Base-by-base conservation (phyloP, 2,888 invertebrate species). In the Erpobdella octoculata region DNA sequence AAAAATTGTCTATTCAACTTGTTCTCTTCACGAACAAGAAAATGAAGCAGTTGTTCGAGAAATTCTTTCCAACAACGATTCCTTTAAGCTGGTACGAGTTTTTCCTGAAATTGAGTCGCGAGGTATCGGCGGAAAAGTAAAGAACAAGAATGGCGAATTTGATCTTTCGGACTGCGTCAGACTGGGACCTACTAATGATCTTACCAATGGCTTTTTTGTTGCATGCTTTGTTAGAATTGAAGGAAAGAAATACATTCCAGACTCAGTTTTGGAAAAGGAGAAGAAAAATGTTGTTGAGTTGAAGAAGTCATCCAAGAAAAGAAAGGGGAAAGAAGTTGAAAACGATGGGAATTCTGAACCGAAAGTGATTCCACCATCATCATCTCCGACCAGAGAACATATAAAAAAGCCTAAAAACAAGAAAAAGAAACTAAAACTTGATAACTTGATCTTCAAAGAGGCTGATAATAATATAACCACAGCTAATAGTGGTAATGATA, bases 131-230 rank as follows among this genome's bases (percentile, higher is more conserved):
- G 6, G 12, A 28, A 31, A 8, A 5, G n/a, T 41, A 15, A 41
- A n/a, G 12, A 35, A 62, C 33, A 35, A 38, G n/a, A 21, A 38
- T 31, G 58, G 65, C 37, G 37, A 36, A 21, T n/a, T 5, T 69
- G 69, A 36, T 28, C 9, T 33, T 53, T 25, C 35, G 15, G 59
- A 65, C n/a, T 94, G 93, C 81, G 80, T 97, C 53, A 90, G 93
- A 79, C 87, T 91, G 0, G 87, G 86, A 76, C 89, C 91, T 0
- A 88, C 90, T 5, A 83, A 85, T 0, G 93, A 94, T 84, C 84
- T 88, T 5, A 92, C 93, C 0, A 93, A 91, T 81, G 97, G 97
- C 1, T 96, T 98, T 84, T 98, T 98, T 84, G 87, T 97, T 41
- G 94, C 96, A 25, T 76, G 75, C 61, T 75, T n/a, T n/a, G n/a